Conservation (phyloP, 2,797 vertebrate species). For the Sebastes itinus region DNA sequence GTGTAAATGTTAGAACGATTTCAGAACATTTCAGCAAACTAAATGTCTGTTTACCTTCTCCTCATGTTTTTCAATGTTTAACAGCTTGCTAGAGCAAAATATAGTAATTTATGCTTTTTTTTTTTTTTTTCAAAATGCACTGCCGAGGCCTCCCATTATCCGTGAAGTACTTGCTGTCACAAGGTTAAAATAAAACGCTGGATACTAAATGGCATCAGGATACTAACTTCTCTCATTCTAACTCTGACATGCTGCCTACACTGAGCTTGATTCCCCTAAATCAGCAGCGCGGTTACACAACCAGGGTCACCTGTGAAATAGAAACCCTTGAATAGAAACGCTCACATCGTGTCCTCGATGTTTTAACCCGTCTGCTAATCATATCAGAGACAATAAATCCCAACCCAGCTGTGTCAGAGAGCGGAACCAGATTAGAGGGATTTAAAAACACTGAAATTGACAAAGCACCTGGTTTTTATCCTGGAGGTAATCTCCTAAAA, state of each 20-base stretch:
- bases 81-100: neutral
- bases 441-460: conserved; percentile 73
- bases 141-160: conserved; percentile 30
- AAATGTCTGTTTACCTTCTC: neutral
- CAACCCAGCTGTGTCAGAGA: conserved; percentile 59
- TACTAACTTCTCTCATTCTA: conserved; percentile 19
- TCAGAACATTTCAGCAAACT: neutral
- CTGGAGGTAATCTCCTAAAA: conserved; percentile 75
- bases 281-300: conserved; percentile 44
- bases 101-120: neutral
- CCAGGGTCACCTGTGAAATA: conserved; percentile 45
- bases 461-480: conserved; percentile 75
- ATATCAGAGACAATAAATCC: conserved; percentile 68
- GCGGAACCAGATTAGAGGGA: conserved; percentile 71
- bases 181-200: conserved; percentile 49
- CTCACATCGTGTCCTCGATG: conserved; percentile 57
- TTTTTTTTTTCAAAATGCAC: neutral
- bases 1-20: conserved; percentile 4
- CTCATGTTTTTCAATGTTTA: neutral
- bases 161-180: conserved; percentile 38
- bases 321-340: conserved; percentile 42
- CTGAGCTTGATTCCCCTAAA: conserved; percentile 38
- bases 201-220: conserved; percentile 37
- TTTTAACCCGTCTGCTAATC: conserved; percentile 59
- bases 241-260: conserved; percentile 35